A percentile compares a stretch with the other conserved stretches of the same genome.
These are phyloP conservation scores for Siniperca chuatsi DNA, from an alignment of 2,113 vertebrate genomes.

Conservation along the genomic window DNA sequence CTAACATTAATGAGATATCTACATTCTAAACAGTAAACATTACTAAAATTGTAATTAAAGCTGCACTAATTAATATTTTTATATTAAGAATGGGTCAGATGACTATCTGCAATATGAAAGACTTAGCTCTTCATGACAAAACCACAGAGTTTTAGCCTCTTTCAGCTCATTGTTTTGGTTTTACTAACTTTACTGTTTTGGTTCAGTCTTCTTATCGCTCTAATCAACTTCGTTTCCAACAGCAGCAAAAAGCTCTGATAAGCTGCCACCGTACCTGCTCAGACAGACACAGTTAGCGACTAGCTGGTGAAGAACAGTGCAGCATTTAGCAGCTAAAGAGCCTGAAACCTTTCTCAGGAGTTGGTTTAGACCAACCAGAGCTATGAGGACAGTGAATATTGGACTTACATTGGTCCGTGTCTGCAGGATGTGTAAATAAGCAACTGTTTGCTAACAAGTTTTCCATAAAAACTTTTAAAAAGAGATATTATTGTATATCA, in stretches of 20 bases:
- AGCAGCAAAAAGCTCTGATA: not conserved
- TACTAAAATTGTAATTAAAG: not conserved
- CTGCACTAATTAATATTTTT: not conserved
- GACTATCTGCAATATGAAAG: not conserved
- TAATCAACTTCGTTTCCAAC: not conserved
- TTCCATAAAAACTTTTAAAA: not conserved
- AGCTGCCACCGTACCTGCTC: not conserved
- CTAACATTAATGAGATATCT: too few species aligned
- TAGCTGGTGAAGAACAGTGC: too few species aligned
- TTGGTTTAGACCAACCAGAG: not conserved
- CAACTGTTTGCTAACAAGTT: not conserved
- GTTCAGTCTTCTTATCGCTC: not conserved
- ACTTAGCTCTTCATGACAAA: not conserved
- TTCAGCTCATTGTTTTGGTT: not conserved
- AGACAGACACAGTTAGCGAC: not conserved
- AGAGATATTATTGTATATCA: not conserved
- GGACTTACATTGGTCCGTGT: not conserved
- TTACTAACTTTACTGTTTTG: not conserved
- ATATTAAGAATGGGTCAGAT: not conserved
- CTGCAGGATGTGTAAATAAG: too few species aligned
- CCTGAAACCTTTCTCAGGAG: too few species aligned
- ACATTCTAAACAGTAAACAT: too few species aligned
- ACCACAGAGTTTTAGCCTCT: not conserved
- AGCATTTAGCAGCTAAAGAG: too few species aligned
- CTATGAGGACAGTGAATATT: not conserved